Base-by-base conservation (phyloP, 2,888 invertebrate species). In the Lucinisca nassula region DNA sequence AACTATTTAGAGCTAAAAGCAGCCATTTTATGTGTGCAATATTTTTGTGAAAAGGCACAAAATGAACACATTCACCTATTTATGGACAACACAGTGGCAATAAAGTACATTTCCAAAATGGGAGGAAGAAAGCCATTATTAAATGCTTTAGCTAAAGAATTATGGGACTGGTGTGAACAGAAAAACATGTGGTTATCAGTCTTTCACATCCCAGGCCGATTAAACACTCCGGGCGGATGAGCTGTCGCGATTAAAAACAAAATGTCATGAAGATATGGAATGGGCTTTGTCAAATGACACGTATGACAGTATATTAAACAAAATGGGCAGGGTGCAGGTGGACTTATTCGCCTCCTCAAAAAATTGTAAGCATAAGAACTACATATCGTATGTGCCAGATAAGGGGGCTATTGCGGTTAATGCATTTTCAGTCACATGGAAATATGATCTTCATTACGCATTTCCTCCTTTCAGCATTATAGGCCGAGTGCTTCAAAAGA, bases 301-400 rank as follows among this genome's bases (percentile, higher is more conserved):
- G 17, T 89, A 82, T 49, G 14, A 76, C 10, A 55, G 67, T 27
- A 45, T 84, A 14, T 0, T 24, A 30, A 17, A 70, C 21, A 75
- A 14, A 0, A 83, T 79, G 14, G 79, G 58, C n/a, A 0, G 0
- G 0, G 72, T 72, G 38, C 38, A 73, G 17, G 58, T 85, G 55
- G 86, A 87, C 58, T 45, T 89, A 27, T 89, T 85, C 80, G 84
- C 87, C 27, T 82, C 83, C n/a, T 61, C 80, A 58, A 21, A 72
- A 24, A 88, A 89, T 45, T 17, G n/a, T n/a, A 55, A 84, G 70
- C 21, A 61, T 40, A 32, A 51, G n/a, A 51, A 27, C 40, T 78
- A 83, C 73, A 73, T 40, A 27, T 72, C 83, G 2, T 83, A n/a
- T 40, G 30, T 24, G 27, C 79, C 58, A 32, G 83, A 78, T n/a